Evolutionary conservation across 2,113 vertebrate species (phyloP).

Genomic region (Phoenicopterus ruber): DNA sequence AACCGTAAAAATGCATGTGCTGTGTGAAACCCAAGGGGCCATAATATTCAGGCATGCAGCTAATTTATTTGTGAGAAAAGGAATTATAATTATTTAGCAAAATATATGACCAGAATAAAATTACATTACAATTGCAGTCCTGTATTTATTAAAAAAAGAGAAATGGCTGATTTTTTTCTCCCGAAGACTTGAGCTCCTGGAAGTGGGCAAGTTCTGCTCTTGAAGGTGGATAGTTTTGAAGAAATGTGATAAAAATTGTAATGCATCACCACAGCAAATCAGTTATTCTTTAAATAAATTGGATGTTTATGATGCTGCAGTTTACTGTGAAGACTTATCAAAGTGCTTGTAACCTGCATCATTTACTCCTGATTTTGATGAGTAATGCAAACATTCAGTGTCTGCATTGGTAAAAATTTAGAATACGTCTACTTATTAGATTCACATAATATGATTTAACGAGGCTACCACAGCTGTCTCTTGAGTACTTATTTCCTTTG

Average conservation of each 20-base stretch:
- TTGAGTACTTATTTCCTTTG: not conserved
- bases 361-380: not conserved
- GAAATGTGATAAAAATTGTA: not conserved
- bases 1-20: not conserved
- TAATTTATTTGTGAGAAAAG: not conserved
- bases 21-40: not conserved
- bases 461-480: not conserved
- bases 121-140: not conserved
- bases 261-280: not conserved
- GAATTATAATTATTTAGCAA: not conserved
- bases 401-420: not conserved
- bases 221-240: not conserved
- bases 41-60: not conserved
- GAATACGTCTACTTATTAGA: not conserved
- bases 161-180: not conserved
- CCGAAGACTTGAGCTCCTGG: not conserved
- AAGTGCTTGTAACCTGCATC: not conserved
- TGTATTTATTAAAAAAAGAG: not conserved
- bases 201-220: not conserved
- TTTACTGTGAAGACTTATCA: not conserved
- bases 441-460: not conserved
- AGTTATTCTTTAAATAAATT: not conserved
- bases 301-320: not conserved
- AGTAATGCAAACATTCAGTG: not conserved
- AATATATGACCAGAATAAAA: not conserved